Evolutionary conservation across 2,113 vertebrate species (phyloP).

Genomic region (Channa maculata): DNA sequence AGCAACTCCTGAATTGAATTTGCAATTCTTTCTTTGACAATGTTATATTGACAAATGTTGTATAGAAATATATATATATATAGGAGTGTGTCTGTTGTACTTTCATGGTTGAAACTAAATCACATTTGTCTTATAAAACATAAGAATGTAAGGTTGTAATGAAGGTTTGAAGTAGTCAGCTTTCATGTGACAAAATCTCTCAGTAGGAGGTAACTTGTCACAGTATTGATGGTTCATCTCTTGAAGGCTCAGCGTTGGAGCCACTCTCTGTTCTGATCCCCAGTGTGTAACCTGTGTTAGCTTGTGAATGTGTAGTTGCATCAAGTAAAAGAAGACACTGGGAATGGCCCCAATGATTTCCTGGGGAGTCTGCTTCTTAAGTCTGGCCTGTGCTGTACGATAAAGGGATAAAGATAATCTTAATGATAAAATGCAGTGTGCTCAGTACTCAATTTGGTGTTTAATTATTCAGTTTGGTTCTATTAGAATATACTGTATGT

Average conservation of each 20-base stretch:
- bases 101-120: slow-evolving; percentile 14
- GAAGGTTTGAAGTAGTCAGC: slow-evolving; percentile 46
- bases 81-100: background rate
- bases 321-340: background rate
- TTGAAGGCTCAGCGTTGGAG: slow-evolving; percentile 30
- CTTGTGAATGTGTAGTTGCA: slow-evolving; percentile 3
- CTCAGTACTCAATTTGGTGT: background rate
- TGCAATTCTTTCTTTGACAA: background rate
- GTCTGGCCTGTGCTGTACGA: background rate
- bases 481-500: no score
- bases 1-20: background rate
- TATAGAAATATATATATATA: background rate
- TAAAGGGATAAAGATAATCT: slow-evolving; percentile 27
- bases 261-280: slow-evolving; percentile 15
- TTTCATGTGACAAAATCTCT: slow-evolving; percentile 34
- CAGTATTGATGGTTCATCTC: slow-evolving; percentile 40
- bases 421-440: background rate
- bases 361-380: slow-evolving; percentile 11
- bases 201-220: slow-evolving; percentile 36
- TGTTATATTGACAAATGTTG: no score
- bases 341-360: slow-evolving; percentile 8
- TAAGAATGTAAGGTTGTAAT: slow-evolving; percentile 32
- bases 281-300: slow-evolving; percentile 15
- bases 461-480: no score
- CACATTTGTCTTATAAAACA: slow-evolving; percentile 18